These are phyloP conservation scores for Poecilia wingei DNA, from an alignment of 2,797 vertebrate genomes.

Conservation along the genomic window DNA sequence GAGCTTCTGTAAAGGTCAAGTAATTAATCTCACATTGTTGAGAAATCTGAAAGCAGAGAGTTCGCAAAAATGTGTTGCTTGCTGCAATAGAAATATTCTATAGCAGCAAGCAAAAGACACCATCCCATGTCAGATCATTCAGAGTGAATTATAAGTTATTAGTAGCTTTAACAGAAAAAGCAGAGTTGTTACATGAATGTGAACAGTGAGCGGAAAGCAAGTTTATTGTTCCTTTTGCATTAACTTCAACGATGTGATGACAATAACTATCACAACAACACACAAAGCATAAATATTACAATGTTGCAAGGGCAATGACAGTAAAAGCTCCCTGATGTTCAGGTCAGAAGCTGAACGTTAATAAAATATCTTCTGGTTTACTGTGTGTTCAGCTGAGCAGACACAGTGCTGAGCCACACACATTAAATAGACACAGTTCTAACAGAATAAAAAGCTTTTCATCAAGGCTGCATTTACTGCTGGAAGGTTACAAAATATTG, in stretches of 20 bases:
- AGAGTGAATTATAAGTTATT: conserved; percentile 18
- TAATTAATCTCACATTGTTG: background rate
- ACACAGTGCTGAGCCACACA: conserved; percentile 36
- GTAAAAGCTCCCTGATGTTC: conserved; percentile 44
- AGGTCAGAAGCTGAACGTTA: conserved; percentile 48
- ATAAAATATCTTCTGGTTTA: conserved; percentile 55
- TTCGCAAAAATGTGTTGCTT: no score
- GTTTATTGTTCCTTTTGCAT: conserved; percentile 48
- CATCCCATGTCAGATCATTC: background rate
- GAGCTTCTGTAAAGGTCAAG: background rate
- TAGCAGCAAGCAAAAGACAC: background rate
- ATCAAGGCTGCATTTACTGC: conserved; percentile 36
- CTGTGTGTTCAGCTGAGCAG: conserved; percentile 49
- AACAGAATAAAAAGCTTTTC: conserved; percentile 22
- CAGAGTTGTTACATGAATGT: conserved; percentile 17
- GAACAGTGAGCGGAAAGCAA: conserved; percentile 32
- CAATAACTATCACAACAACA: conserved; percentile 46
- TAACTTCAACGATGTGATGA: conserved; percentile 48
- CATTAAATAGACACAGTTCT: conserved; percentile 37
- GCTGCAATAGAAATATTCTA: no score
- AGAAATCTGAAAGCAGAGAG: background rate
- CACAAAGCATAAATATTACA: conserved; percentile 19
- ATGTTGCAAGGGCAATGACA: conserved; percentile 14
- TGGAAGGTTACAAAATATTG: conserved; percentile 16
- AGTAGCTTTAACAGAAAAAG: conserved; percentile 36